Evolutionary conservation across 2,113 vertebrate species (phyloP), one percentile per base, ranked within the genome.

Genomic region (Morone chrysops): DNA sequence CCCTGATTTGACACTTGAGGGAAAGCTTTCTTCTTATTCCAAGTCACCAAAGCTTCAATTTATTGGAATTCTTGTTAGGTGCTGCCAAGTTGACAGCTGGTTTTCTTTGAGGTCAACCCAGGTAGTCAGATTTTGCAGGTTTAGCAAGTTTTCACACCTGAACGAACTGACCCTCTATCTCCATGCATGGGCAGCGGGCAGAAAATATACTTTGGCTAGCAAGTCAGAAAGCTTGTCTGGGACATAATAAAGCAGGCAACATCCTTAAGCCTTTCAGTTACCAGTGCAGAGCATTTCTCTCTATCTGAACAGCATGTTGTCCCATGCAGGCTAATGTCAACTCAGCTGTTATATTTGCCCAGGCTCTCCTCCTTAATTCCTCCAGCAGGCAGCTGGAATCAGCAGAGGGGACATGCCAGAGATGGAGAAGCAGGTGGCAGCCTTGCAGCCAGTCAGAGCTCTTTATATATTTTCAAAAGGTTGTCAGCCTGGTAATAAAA

Each of bases 191-290:
- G 87, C 83, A 88, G 51, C 48, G 11, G 73, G 87, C 85, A 89
- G 90, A 90, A 95, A 93, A 94, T 89, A 83, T 18, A 82, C 70
- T 93, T 82, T 87, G 84, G 77, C 77, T 60, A 68, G 87, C 76
- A 73, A 87, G 72, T 87, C 60, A 51, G 81, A 81, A 86, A 88
- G 78, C 90, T 89, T 92, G 89, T 87, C 90, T 38, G 69, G 79
- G 74, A 92, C 75, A 87, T 94, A 92, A 95, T 94, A 91, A 93
- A 91, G 89, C 87, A 67, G 90, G 89, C 79, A 75, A 89, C 90
- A 91, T 92, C 91, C 89, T 89, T 94, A 92, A 93, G 92, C 92
- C 86, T 83, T 62, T 81, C 78, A 70, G 89, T 93, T 87, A 88
- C 84, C 82, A 60, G 87, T 66, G 80, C 91, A 82, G 83, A 93